Evolutionary conservation across 2,797 vertebrate genomes (phyloP), one percentile per base, ranked within the genome.

Genomic region (Poecilia wingei): DNA sequence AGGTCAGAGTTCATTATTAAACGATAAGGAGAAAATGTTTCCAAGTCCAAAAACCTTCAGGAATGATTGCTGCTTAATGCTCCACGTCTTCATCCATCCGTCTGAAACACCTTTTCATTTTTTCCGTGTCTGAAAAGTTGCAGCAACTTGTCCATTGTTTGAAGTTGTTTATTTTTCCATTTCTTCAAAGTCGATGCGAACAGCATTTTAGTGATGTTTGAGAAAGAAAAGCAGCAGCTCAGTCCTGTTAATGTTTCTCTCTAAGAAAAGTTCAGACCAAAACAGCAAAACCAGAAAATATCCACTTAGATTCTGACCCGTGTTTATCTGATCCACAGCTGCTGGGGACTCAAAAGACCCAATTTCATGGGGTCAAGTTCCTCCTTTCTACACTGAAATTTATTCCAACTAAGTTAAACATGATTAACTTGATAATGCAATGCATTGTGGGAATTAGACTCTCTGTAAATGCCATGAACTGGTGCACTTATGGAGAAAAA

Each of bases 401-500:
- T 43, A 12, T 43, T 69, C 9, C 66, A 45, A 13, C 64, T 13
- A 6, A 25, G 18, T 39, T 41, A 68, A 28, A 43, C 22, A 43
- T 14, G 12, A 45, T 3, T 43, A 12, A 4, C 20, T 22, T 72
- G 10, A 70, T 36, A 25, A 73, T 18, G 72, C 57, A 77, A 72
- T 31, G 86, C 51, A 70, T 78, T 68, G 22, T 81, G 57, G 57
- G 57, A 31, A 16, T 20, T 1, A 1, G 31, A 66, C 18, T 66
- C 22, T 39, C 33, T 41, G 36, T 22, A 66, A 66, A 66, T 39
- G 64, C 10, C 59, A 64, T 20, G 16, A 64, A 61, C 28, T 61
- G 31, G 59, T 61, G 28, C 8, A 36, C 13, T 16, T 9, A 7
- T 41, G 28, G 57, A 61, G 57, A 61, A 16, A 31, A 33, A 33